These are phyloP conservation scores for Leucopsar rothschildi DNA, from an alignment of 2,113 vertebrate species.

Conservation along the genomic window DNA sequence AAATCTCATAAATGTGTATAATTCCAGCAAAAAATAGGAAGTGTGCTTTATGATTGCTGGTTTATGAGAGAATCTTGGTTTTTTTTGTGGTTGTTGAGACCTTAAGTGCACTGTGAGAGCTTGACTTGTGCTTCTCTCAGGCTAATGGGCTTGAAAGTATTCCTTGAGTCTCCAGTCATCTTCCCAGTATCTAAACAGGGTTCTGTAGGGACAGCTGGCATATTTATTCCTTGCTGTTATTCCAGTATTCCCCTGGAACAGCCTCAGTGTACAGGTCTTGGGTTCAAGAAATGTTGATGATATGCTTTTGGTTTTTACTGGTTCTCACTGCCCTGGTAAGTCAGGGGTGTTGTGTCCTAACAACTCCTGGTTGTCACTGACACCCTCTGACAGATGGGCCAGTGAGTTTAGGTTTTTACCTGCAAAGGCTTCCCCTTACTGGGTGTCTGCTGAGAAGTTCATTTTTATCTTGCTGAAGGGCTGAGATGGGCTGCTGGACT, in stretches of 20 bases:
- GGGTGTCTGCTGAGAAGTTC: neutral
- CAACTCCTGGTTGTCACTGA: accelerated
- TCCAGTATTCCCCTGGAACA: neutral
- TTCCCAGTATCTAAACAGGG: neutral
- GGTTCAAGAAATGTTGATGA: neutral
- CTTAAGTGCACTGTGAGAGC: neutral
- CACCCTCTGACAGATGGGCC: neutral
- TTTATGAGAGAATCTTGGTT: neutral
- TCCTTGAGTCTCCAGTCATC: neutral
- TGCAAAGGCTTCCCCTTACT: neutral
- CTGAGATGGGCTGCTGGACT: neutral
- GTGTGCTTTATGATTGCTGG: neutral
- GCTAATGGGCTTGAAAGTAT: neutral
- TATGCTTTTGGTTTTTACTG: neutral
- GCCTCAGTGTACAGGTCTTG: neutral
- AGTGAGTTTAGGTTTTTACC: neutral
- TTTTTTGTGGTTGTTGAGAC: neutral
- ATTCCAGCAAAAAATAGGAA: neutral
- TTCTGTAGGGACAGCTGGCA: neutral
- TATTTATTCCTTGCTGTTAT: neutral
- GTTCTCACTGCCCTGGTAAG: neutral
- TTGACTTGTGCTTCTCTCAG: neutral
- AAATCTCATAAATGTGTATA: neutral
- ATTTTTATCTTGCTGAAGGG: neutral
- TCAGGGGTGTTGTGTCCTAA: neutral